Conservation (phyloP, 37 sponge, comb jelly and placozoan genomes). For the Theonella swinhoei region DNA sequence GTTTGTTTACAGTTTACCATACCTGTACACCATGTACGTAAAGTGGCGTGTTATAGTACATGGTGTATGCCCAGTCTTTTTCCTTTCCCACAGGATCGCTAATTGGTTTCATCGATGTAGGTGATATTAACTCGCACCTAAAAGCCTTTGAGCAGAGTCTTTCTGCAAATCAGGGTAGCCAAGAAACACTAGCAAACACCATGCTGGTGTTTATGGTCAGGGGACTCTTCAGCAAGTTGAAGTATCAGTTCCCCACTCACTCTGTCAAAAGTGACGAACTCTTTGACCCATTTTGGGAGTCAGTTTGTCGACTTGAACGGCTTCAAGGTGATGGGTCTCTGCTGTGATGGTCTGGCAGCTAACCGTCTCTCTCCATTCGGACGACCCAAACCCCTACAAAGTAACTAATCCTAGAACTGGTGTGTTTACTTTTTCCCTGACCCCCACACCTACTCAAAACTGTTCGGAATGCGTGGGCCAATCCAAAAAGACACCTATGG, state of each 20-base stretch:
- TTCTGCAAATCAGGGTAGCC: neutral
- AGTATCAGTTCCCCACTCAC: no score
- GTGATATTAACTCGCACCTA: constrained; percentile 9
- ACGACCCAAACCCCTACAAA: no score
- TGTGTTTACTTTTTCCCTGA: no score
- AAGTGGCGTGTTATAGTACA: no score
- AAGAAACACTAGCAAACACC: neutral
- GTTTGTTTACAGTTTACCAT: no score
- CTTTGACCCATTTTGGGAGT: no score
- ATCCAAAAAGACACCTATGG: neutral
- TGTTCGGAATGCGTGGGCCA: neutral
- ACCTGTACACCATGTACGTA: no score
- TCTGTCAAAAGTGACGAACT: no score
- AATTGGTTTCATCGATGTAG: constrained; percentile 47
- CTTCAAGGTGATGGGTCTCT: neutral
- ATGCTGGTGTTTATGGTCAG: constrained; percentile 8
- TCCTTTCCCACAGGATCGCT: constrained; percentile 18
- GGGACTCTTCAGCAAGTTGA: constrained; percentile 8
- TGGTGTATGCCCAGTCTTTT: no score
- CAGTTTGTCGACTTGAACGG: neutral
- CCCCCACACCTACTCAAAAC: no score
- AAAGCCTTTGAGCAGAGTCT: constrained; percentile 6
- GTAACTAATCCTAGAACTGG: no score
- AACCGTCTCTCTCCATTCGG: neutral
- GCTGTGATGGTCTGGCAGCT: neutral